Evolutionary conservation across 2,888 invertebrate species (phyloP), one percentile per base, ranked within the genome.

Genomic region (Merodon equestris): DNA sequence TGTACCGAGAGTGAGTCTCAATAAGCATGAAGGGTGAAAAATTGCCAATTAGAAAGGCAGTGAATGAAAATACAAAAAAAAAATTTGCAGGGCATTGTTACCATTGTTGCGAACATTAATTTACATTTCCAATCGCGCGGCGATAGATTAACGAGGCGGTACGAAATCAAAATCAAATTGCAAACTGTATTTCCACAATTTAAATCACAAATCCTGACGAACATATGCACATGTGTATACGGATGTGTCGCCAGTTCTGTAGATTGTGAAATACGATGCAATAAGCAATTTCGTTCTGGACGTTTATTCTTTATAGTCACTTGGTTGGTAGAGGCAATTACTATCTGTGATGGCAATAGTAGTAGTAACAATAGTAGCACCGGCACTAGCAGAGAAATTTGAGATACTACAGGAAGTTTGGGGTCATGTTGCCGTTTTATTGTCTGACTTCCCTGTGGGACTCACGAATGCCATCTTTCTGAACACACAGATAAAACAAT

Each of bases 351-450:
- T n/a, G 5, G 58, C 68, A 68, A 50, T 57, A 67, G 50, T n/a
- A n/a, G n/a, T n/a, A n/a, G n/a, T n/a, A n/a, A n/a, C n/a, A n/a
- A n/a, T n/a, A n/a, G 27, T 7, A 27, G 27, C 27, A 27, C 2
- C 27, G 7, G 27, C 27, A 27, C 7, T 7, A 7, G 27, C 27
- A n/a, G 40, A 53, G 51, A 48, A 47, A 50, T 67, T 68, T 72
- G 72, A 72, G 57, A 72, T 64, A 72, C 64, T 72, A 64, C 57
- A 50, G 58, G 72, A 64, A 72, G 72, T 64, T 72, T 72, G 57
- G 51, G 64, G 70, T 72, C 51, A 58, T 64, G 63, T 72, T 64
- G 64, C 56, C 64, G 51, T 64, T 72, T 72, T 72, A 64, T 64
- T 72, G 58, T 68, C 5, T 38, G 15, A 14, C 51, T 19, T 45